phyloP scores from a whole-genome alignment of 2,113 vertebrate species.

The Regulus satrapa region DNA sequence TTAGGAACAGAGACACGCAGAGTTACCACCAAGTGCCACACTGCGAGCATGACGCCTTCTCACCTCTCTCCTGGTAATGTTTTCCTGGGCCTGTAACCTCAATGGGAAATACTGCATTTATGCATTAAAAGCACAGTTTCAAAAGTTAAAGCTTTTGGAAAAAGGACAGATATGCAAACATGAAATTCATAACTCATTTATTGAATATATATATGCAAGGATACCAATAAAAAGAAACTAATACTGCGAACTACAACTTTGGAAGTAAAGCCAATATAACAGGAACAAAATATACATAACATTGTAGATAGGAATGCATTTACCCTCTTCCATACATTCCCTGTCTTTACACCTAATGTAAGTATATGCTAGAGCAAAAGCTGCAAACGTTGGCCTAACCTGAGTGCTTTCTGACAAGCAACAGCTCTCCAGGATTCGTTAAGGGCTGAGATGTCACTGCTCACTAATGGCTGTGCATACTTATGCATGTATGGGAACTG shows the following conservation, averaged over 20 bases:
- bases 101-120: background rate
- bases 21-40: background rate
- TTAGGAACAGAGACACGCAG: background rate
- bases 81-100: background rate
- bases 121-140: background rate
- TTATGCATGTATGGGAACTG: constrained; percentile 60
- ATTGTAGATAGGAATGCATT: constrained; percentile 73
- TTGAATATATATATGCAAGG: constrained; percentile 78
- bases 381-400: constrained; percentile 60
- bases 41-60: background rate
- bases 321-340: constrained; percentile 72
- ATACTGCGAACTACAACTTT: constrained; percentile 78
- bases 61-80: background rate
- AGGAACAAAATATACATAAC: constrained; percentile 79
- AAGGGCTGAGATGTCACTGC: constrained; percentile 67
- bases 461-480: constrained; percentile 29
- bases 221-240: constrained; percentile 78
- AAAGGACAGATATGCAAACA: constrained; percentile 67
- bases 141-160: constrained; percentile 34
- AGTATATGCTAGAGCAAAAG: constrained; percentile 70
- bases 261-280: constrained; percentile 80
- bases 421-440: constrained; percentile 65
- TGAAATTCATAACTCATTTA: constrained; percentile 77
- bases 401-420: constrained; percentile 71
- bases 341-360: constrained; percentile 70